Conservation (phyloP, 2,797 vertebrate species). For the Cetoscarus ocellatus region DNA sequence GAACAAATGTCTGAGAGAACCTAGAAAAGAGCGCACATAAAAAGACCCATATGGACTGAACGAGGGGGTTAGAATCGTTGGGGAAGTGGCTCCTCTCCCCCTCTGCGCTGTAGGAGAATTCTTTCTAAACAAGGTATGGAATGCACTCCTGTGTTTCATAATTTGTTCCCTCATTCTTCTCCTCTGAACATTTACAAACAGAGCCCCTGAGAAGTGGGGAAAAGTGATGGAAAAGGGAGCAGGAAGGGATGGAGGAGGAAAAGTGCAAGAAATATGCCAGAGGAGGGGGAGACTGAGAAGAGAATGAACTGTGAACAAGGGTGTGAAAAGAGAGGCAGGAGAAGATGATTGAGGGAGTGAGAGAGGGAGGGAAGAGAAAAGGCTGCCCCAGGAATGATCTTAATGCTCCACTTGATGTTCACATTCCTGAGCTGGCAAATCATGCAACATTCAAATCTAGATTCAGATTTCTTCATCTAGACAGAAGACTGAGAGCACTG, state of each 20-base stretch:
- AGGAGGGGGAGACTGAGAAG: conserved; percentile 44
- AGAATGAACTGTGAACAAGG: conserved; percentile 45
- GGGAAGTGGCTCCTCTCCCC: conserved; percentile 62
- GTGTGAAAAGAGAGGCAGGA: conserved; percentile 45
- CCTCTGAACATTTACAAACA: conserved; percentile 79
- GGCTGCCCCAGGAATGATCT: conserved; percentile 71
- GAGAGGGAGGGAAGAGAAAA: conserved; percentile 31
- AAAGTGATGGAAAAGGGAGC: conserved; percentile 42
- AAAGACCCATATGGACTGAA: conserved; percentile 69
- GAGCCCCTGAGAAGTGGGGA: conserved; percentile 55
- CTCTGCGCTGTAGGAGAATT: conserved; percentile 75
- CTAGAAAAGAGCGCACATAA: conserved; percentile 47
- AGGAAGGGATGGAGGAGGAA: conserved; percentile 33
- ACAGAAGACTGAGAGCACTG: conserved; percentile 49
- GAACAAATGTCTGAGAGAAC: conserved; percentile 33
- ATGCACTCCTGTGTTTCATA: conserved; percentile 85
- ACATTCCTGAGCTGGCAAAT: conserved; percentile 78
- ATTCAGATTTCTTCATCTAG: conserved; percentile 57
- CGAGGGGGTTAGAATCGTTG: conserved; percentile 53
- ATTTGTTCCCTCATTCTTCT: conserved; percentile 82
- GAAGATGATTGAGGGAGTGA: conserved; percentile 60
- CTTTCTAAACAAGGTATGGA: conserved; percentile 90
- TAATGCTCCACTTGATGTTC: conserved; percentile 78
- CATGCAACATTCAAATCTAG: conserved; percentile 63
- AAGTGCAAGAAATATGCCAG: conserved; percentile 57